Evolutionary conservation across 2,888 invertebrate species (phyloP), one percentile per base, ranked within the genome.

Genomic region (Sminthurides aquaticus): DNA sequence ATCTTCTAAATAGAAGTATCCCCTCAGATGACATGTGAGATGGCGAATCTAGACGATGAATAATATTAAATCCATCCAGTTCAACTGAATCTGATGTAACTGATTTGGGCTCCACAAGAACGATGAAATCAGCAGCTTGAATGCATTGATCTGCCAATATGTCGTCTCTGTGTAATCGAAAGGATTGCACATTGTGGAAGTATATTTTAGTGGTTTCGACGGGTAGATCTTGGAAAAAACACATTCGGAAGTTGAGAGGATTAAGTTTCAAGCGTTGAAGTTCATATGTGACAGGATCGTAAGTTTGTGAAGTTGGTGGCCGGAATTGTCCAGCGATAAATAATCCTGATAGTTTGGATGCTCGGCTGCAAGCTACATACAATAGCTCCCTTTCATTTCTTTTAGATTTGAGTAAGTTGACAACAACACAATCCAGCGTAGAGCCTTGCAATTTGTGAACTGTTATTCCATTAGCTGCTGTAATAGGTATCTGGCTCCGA

Each of bases 351-450:
- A 22, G 8, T 54, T 8, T 18, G 8, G n/a, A 15, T 54, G 54
- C 54, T 54, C 54, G 8, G 20, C 15, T 18, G 54, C 54, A 54
- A 54, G 54, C 54, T 22, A 54, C 54, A 22, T 54, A 54, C 11
- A 54, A 18, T 8, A 54, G 54, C 8, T 22, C 8, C 20, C 54
- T 54, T 8, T 18, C 8, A 5, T 15, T 18, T 20, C 54, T 22
- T 20, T 8, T 54, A 18, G 8, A 8, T 18, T 8, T 8, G n/a
- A n/a, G n/a, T n/a, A n/a, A n/a, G 8, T 8, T 20, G 8, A 54
- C 54, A 54, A 20, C 54, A 18, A 54, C 54, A 8, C 8, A 8
- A 8, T 20, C 54, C 8, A 54, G 20, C 11, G 54, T 54, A 54
- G 8, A 8, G 20, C 54, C 22, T 20, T 54, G 54, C n/a, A 20